Evolutionary conservation across 2,797 vertebrate species (phyloP), one percentile per base, ranked within the genome.

Genomic region (Coranthus polyacanthus): DNA sequence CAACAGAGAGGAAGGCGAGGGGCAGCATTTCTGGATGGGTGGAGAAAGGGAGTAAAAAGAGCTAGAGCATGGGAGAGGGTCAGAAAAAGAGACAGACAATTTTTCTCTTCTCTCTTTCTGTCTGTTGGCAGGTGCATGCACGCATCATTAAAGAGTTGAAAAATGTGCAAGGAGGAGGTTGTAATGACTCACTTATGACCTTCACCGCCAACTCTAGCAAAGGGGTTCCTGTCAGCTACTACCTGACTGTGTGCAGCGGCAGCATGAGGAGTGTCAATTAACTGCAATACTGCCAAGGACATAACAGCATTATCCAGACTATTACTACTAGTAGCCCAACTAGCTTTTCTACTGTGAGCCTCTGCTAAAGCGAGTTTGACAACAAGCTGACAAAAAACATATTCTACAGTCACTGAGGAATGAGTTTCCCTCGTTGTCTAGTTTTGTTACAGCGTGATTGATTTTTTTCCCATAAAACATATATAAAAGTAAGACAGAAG

Each of bases 91-190:
- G 75, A 68, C 17, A 43, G 60, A 55, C 51, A 11, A 68, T 79
- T 76, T 83, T 69, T 81, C 72, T 64, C 62, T 60, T 52, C 24
- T 66, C 46, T 53, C 51, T 54, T 53, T 72, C 51, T 49, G 56
- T 58, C 60, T 75, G 56, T n/a, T 65, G 86, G 68, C 79, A 69
- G 66, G 78, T 72, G 79, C 36, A 49, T 59, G 61, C 78, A 89
- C 41, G 88, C 83, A 18, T 85, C 88, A 88, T 91, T 92, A 90
- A 82, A 83, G 75, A 61, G 50, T 51, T 81, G 86, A 88, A 29
- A 75, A 79, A 90, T 87, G 82, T 51, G 44, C 3, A 9, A 46
- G 75, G 38, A 42, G 34, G 46, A 38, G 62, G 38, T 22, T 21
- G 58, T 78, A 84, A 84, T 58, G 84, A 77, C 74, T 81, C 54